Percentiles rank a stretch among this genome's conserved stretches.
phyloP scores from a whole-genome alignment of 2,888 invertebrate genomes.

The Odontomyia ornata region DNA sequence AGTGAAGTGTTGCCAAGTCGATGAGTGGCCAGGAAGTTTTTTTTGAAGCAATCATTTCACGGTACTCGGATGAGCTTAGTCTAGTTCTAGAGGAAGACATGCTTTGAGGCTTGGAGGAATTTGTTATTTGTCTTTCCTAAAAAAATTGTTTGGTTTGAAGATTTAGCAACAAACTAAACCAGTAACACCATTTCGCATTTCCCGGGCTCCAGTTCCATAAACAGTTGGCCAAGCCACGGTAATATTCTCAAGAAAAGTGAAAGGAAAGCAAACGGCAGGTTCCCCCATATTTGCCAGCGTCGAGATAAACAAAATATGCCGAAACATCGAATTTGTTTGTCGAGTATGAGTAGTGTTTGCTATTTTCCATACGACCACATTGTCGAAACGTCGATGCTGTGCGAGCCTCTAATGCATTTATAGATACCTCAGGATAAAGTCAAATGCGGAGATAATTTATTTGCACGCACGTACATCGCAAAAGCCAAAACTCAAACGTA shows the following conservation, averaged over 20 bases:
- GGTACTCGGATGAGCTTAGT: not conserved
- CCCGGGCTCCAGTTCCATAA: not conserved
- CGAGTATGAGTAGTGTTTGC: slow-evolving; percentile 15
- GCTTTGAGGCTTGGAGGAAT: not conserved
- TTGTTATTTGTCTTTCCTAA: no score
- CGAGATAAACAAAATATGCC: slow-evolving; percentile 20
- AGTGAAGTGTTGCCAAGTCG: not conserved
- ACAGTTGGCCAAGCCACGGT: not conserved
- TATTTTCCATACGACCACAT: not conserved
- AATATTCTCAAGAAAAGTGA: slow-evolving; percentile 48
- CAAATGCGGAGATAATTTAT: slow-evolving; percentile 50
- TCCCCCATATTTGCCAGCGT: slow-evolving; percentile 45
- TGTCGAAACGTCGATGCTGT: slow-evolving; percentile 1
- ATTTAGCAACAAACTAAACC: not conserved
- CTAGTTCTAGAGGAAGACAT: not conserved
- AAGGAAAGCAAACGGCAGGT: slow-evolving; percentile 49
- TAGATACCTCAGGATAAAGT: slow-evolving; percentile 47
- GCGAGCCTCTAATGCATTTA: slow-evolving; percentile 23
- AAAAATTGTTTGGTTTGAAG: no score
- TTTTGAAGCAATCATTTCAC: no score
- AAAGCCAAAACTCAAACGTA: slow-evolving; percentile 11
- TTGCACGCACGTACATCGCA: slow-evolving; percentile 48
- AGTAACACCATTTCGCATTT: not conserved
- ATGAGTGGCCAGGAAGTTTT: not conserved
- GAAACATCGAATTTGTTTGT: slow-evolving; percentile 21